Percentiles rank a stretch among this genome's conserved stretches.
phyloP scores from a whole-genome alignment of 2,797 vertebrate genomes.

The Muscicapa striata region DNA sequence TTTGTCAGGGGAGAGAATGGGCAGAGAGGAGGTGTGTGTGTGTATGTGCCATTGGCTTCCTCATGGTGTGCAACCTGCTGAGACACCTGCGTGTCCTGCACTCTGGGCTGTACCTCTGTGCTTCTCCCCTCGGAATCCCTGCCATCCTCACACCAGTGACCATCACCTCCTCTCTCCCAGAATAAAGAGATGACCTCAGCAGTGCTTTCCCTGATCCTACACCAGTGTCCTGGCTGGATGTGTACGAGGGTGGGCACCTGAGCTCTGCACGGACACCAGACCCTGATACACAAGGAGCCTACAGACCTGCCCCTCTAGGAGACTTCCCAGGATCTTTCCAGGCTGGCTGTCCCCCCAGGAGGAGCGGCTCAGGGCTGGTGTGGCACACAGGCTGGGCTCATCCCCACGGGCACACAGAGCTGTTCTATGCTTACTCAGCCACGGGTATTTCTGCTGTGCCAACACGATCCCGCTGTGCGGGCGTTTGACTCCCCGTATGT shows the following conservation, averaged over 20 bases:
- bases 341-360: fast-evolving
- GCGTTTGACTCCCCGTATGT: fast-evolving
- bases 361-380: not conserved
- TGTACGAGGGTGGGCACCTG: fast-evolving
- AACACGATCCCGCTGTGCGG: not conserved
- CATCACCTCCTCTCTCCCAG: not conserved
- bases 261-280: fast-evolving
- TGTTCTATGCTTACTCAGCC: not conserved
- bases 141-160: fast-evolving
- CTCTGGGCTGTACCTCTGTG: fast-evolving
- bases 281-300: not conserved
- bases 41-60: fast-evolving
- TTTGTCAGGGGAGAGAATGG: not conserved
- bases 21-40: not conserved
- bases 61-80: fast-evolving
- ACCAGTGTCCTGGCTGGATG: fast-evolving
- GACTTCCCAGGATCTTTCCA: not conserved
- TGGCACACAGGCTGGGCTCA: not conserved
- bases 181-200: not conserved
- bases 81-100: fast-evolving
- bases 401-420: fast-evolving
- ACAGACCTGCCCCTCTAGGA: not conserved
- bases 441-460: not conserved
- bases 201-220: not conserved
- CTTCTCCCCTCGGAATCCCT: not conserved